Base-by-base conservation (phyloP, 23 tunicate species). In the Pegea sp. region DNA sequence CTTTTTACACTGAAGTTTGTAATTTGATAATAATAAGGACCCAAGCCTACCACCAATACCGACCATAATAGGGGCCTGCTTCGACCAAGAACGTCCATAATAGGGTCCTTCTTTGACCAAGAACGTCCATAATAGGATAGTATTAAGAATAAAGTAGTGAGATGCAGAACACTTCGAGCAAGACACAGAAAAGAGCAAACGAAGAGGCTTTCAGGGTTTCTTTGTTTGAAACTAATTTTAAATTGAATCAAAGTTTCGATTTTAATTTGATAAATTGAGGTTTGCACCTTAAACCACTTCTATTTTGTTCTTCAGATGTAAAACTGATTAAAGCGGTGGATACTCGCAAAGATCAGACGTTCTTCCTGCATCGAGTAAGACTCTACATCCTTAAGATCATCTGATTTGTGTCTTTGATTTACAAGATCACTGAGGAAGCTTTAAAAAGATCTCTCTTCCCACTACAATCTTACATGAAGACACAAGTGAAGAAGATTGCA, bases 281-380 rank as follows among this genome's bases (percentile, higher is more conserved):
- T 8, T 38, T 38, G 16, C 46, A 38, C 16, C 46, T 8, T 38
- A 16, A 8, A 38, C 46, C 11, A 38, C 46, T 38, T 38, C 16
- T 11, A 11, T 38, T 38, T 11, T 16, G 13, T 8, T 16, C 20
- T 16, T 43, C 43, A 59, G 75, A 70, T 3, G 60, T 42, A 42
- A 23, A 5, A 2, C 53, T 74, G 48, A 33, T 74, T 18, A 49
- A 43, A 50, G 71, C 86, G 23, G 48, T 34, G 0, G 95, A 84
- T 44, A 11, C 50, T 31, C 30, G 28, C 25, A 84, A 84, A 59
- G 95, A 84, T 58, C 95, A 84, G 50, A 84, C 95, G 7, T 73
- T 84, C 53, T 84, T 84, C 44, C 53, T 84, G 30, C 57, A 68
- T 52, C 31, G 64, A 43, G 70, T 64, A n/a, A 24, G 56, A 38